Evolutionary conservation across 2,888 invertebrate genomes (phyloP).

Genomic region (Temnothorax ravouxi): DNA sequence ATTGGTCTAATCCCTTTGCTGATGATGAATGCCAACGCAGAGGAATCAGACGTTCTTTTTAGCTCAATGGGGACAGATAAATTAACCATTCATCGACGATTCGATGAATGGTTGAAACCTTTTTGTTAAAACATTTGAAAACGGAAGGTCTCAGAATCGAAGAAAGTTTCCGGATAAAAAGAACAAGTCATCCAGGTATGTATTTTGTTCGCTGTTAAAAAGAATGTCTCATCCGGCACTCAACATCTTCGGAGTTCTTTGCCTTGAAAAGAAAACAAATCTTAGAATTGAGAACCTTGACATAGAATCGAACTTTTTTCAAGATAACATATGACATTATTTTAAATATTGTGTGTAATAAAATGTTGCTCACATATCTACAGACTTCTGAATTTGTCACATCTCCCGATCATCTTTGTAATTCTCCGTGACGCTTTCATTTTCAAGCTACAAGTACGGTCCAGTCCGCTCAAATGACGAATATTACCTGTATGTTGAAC

Average conservation of each 20-base stretch:
- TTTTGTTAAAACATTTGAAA: neutral
- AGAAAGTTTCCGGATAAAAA: neutral
- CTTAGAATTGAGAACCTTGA: neutral
- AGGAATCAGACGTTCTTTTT: neutral
- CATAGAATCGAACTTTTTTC: neutral
- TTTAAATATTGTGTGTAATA: neutral
- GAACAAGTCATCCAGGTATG: neutral
- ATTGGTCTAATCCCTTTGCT: neutral
- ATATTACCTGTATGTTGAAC: slow-evolving; percentile 86
- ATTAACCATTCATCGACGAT: neutral
- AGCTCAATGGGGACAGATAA: neutral
- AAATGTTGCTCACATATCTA: neutral
- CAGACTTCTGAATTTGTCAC: neutral
- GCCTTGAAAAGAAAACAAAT: neutral
- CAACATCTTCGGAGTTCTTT: neutral
- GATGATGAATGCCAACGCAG: neutral
- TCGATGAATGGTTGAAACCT: neutral
- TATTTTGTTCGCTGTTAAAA: neutral
- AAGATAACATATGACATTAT: neutral
- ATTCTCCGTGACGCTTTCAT: neutral
- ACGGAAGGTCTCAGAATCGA: neutral
- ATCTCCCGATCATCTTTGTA: neutral
- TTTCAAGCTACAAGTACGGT: neutral
- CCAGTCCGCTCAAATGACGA: neutral
- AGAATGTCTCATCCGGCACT: neutral